Evolutionary conservation across 2,113 vertebrate genomes (phyloP), one percentile per base, ranked within the genome.

Genomic region (Lophochroa leadbeateri): DNA sequence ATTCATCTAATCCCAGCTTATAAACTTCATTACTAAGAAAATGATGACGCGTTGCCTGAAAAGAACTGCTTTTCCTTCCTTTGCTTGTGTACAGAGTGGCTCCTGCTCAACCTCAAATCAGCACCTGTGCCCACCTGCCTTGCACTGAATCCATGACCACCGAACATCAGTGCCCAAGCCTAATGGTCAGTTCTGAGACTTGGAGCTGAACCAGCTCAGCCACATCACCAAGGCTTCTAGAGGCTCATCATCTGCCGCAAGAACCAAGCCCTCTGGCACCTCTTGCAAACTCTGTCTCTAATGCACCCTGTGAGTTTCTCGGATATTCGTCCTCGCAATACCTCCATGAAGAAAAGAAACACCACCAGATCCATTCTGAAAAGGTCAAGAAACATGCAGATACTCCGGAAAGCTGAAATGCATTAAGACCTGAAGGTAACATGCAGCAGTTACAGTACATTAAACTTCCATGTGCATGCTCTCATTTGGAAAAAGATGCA

Each of bases 301-400:
- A 47, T 11, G 52, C 25, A 47, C 6, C 20, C 58, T 37, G 18
- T 3, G 27, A 65, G 25, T 10, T 82, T 19, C 60, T 17, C 28
- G 44, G 31, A 16, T 61, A 16, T 28, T 41, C 1, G 0, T 11
- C n/a, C 39, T 71, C 55, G 10, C 5, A 3, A 15, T 15, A 47
- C 11, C 44, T 39, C 43, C 57, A 41, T 0, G 2, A 82, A 67
- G 60, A 33, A 52, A 53, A 27, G 31, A 80, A 77, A 63, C 35
- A n/a, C 17, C 7, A 9, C 47, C 18, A 10, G 13, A 33, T 10
- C 49, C 37, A 10, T 41, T 41, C 15, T 46, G 31, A 74, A 43
- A 55, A 52, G 37, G n/a, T 39, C 55, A 53, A 41, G 76, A 41
- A 85, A 53, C 29, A 13, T 2, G 8, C 0, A 2, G 39, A 44